Evolutionary conservation across 2,113 vertebrate species (phyloP).

Genomic region (Phalacrocorax carbo): DNA sequence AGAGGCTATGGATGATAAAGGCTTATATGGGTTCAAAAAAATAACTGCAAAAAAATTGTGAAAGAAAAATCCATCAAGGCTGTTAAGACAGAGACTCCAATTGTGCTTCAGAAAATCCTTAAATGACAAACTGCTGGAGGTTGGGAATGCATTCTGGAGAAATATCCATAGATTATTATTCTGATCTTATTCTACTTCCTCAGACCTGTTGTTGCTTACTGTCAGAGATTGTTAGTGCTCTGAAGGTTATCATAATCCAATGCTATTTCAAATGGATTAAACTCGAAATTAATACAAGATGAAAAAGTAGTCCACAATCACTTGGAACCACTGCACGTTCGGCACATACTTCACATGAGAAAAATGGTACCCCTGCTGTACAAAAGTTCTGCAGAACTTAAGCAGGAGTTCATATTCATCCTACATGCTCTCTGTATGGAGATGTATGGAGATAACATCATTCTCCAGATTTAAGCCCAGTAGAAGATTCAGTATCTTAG

Average conservation of each 20-base stretch:
- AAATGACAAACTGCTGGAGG: background rate
- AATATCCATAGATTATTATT: background rate
- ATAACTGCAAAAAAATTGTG: background rate
- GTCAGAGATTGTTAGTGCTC: background rate
- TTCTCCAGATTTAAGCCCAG: background rate
- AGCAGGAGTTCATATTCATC: background rate
- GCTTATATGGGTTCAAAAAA: background rate
- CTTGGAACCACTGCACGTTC: background rate
- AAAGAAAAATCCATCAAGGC: background rate
- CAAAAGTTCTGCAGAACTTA: background rate
- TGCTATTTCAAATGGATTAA: background rate
- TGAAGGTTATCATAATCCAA: background rate
- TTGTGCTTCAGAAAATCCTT: background rate
- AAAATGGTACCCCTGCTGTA: background rate
- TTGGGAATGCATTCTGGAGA: background rate
- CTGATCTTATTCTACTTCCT: background rate
- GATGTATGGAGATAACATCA: too few relatives aligned
- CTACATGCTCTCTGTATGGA: background rate
- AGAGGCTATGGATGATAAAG: background rate
- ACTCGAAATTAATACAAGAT: background rate
- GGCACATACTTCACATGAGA: background rate
- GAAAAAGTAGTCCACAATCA: background rate
- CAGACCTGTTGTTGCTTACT: background rate
- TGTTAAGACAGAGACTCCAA: background rate
- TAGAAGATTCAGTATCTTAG: background rate